Evolutionary conservation across 2,113 vertebrate genomes (phyloP).

Genomic region (Apus apus): DNA sequence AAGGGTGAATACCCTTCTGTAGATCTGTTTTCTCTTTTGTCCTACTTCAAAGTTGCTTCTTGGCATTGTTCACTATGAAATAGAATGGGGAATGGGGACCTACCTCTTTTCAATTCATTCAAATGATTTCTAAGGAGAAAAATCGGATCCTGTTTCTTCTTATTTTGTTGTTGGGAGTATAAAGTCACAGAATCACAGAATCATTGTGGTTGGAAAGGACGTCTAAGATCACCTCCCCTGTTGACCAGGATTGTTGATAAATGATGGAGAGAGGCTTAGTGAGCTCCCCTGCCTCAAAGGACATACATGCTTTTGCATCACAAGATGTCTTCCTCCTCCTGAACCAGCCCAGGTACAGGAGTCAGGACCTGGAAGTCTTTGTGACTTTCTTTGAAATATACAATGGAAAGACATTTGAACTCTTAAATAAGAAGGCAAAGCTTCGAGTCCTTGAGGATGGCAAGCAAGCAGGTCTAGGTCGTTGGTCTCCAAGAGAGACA

Average conservation of each 20-base stretch:
- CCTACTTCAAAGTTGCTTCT: neutral
- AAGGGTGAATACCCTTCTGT: neutral
- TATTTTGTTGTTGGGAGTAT: neutral
- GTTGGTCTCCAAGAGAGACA: slow-evolving; percentile 89
- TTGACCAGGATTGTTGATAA: too few relatives aligned
- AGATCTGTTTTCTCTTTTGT: neutral
- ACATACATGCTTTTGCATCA: slow-evolving; percentile 69
- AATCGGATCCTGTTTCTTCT: neutral
- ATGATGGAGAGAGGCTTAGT: too few relatives aligned
- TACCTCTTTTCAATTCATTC: neutral
- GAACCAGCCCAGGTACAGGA: slow-evolving; percentile 80
- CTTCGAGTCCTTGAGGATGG: slow-evolving; percentile 94
- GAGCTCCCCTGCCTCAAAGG: too few relatives aligned
- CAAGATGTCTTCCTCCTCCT: slow-evolving; percentile 90
- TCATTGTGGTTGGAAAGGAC: too few relatives aligned
- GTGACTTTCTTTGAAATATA: slow-evolving; percentile 99
- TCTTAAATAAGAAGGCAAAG: slow-evolving; percentile 94
- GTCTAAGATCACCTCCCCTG: too few relatives aligned
- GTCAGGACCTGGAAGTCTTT: slow-evolving; percentile 81
- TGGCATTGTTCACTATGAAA: neutral
- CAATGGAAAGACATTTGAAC: slow-evolving; percentile 95
- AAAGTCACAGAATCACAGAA: neutral
- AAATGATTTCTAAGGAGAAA: neutral
- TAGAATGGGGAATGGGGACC: neutral
- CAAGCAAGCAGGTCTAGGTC: slow-evolving; percentile 94